A percentile compares a stretch with the other conserved stretches of the same genome.
phyloP scores from a whole-genome alignment of 2,888 invertebrate genomes.

The Napeogenes sylphis region DNA sequence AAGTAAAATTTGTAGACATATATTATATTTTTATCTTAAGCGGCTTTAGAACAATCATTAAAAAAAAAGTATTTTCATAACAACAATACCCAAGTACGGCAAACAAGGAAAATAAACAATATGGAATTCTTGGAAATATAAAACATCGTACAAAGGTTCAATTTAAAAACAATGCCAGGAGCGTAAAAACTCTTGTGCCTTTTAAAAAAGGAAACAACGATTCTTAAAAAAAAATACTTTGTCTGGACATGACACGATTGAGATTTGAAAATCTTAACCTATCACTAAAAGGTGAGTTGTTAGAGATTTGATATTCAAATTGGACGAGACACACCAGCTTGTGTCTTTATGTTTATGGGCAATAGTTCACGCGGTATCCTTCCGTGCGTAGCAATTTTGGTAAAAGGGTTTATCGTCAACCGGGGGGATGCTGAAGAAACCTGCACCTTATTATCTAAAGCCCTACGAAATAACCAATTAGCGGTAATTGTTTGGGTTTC shows the following conservation, averaged over 20 bases:
- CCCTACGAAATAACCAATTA: slow-evolving; percentile 25
- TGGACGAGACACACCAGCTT: slow-evolving; percentile 57
- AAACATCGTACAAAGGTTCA: slow-evolving; percentile 6
- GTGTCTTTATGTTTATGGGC: slow-evolving; percentile 58
- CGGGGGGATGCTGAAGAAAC: slow-evolving; percentile 17
- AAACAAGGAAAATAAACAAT: slow-evolving; percentile 4
- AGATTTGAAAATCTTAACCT: slow-evolving; percentile 64
- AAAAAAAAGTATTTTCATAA: slow-evolving; percentile 1
- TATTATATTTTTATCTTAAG: neutral
- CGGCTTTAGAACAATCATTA: neutral
- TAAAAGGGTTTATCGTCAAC: slow-evolving; percentile 15
- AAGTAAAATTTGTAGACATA: neutral
- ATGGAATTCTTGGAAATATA: neutral
- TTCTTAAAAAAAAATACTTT: slow-evolving; percentile 7
- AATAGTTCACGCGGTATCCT: slow-evolving; percentile 42
- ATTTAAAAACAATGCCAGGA: slow-evolving; percentile 14
- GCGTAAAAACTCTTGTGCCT: slow-evolving; percentile 7
- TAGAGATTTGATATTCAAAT: slow-evolving; percentile 72
- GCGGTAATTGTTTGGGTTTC: slow-evolving; percentile 26
- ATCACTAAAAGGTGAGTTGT: slow-evolving; percentile 69
- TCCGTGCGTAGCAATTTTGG: slow-evolving; percentile 18
- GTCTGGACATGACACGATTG: slow-evolving; percentile 39
- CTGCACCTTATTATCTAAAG: slow-evolving; percentile 24
- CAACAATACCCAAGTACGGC: neutral
- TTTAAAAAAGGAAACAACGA: neutral